Conservation (phyloP, 2,113 vertebrate species). For the Corythoichthys intestinalis region DNA sequence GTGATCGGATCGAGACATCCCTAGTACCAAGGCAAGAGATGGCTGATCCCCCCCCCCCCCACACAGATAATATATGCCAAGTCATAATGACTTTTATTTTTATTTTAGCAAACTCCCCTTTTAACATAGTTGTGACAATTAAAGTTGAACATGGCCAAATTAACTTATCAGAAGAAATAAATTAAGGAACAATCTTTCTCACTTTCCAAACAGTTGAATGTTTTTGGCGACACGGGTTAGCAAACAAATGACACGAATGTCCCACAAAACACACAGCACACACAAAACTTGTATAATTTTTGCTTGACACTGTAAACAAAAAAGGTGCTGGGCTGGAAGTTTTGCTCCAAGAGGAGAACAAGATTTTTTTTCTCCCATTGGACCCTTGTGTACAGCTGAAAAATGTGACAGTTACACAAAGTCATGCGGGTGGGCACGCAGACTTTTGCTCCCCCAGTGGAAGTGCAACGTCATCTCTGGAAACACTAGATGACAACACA, state of each 20-base stretch:
- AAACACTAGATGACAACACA: slow-evolving; percentile 10
- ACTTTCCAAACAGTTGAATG: too few relatives aligned
- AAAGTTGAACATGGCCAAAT: not conserved
- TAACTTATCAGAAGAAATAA: slow-evolving; percentile 7
- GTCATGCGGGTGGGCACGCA: slow-evolving; percentile 48
- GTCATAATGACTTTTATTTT: not conserved
- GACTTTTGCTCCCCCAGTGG: slow-evolving; percentile 43
- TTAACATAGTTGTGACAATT: not conserved
- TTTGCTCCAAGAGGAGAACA: slow-evolving; percentile 29
- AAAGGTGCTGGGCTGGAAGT: slow-evolving; percentile 2
- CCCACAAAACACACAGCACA: slow-evolving; percentile 35
- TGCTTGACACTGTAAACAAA: slow-evolving; percentile 15
- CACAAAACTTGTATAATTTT: slow-evolving; percentile 15
- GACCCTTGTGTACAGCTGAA: slow-evolving; percentile 56
- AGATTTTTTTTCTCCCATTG: slow-evolving; percentile 37
- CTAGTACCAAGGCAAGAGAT: too few relatives aligned
- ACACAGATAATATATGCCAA: not conserved
- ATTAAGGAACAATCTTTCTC: not conserved
- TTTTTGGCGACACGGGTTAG: not conserved
- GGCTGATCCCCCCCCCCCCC: too few relatives aligned
- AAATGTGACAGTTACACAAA: slow-evolving; percentile 31
- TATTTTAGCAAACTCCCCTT: not conserved
- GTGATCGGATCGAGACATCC: too few relatives aligned
- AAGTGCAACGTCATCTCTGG: slow-evolving; percentile 38
- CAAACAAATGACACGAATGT: slow-evolving; percentile 12